Percentiles rank a stretch among this genome's conserved stretches.
Evolutionary conservation across 2,888 invertebrate species (phyloP).

Genomic region (Gymnocheta viridis): DNA sequence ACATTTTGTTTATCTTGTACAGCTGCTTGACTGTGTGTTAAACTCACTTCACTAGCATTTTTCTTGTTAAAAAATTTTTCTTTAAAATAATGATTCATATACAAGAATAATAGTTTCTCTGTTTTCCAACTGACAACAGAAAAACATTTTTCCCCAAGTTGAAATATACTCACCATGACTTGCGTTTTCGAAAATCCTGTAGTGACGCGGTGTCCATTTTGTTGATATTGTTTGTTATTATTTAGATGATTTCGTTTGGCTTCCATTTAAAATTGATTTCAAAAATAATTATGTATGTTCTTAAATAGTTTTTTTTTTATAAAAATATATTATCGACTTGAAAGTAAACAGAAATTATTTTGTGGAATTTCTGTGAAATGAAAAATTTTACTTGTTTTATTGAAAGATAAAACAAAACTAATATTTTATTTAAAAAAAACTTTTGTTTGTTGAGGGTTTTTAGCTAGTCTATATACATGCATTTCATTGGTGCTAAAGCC

Average conservation of each 20-base stretch:
- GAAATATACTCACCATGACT: slow-evolving; percentile 57
- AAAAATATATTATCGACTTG: slow-evolving; percentile 27
- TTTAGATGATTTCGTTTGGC: slow-evolving; percentile 66
- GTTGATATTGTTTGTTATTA: slow-evolving; percentile 33
- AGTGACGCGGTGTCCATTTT: slow-evolving; percentile 26
- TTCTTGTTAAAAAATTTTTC: slow-evolving; percentile 70
- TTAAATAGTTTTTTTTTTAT: not conserved
- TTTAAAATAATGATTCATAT: not conserved
- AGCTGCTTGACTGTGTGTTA: slow-evolving; percentile 77
- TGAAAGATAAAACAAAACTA: slow-evolving; percentile 49
- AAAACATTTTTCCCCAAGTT: not conserved
- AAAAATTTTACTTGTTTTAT: slow-evolving; percentile 14
- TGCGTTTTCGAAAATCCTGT: slow-evolving; percentile 63
- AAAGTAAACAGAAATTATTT: slow-evolving; percentile 8
- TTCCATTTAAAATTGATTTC: slow-evolving; percentile 66
- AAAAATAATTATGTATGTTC: not conserved
- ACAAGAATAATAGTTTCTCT: not conserved
- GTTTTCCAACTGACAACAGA: not conserved
- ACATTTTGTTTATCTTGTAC: slow-evolving; percentile 74
- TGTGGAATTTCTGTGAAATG: slow-evolving; percentile 1
- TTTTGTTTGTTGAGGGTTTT: no score
- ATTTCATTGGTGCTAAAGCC: no score
- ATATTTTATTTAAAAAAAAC: no score
- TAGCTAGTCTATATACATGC: no score
- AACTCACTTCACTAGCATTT: slow-evolving; percentile 77